Base-by-base conservation (phyloP, 53 echinoderm and acorn worm species). In the Echinometra lucunter region DNA sequence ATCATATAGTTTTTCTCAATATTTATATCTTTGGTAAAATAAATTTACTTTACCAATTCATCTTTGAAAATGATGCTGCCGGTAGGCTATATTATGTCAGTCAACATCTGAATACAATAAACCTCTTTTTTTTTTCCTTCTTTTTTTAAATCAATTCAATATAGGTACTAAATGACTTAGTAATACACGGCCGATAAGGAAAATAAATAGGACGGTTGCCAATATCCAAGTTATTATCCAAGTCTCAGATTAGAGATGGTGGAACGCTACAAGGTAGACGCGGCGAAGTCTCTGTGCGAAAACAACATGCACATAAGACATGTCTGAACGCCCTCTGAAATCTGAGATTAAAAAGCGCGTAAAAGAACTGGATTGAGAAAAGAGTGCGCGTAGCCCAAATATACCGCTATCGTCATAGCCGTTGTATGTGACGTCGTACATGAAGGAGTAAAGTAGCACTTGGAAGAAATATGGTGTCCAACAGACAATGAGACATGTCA, bases 391-490 rank as follows among this genome's bases (percentile, higher is more conserved):
- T 99, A 99, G 35, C 99, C 99, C 15, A 99, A 95, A 91, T 98
- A 99, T 40, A 99, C 98, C 30, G 99, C 94, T 25, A 96, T 91
- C 30, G 96, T 97, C 95, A 99, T 95, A 18, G 94, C 89, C 17
- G 93, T 96, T 37, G 88, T 88, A 67, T 99, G 92, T 92, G 72
- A 95, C 91, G 60, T 95, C 91, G 5, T 96, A 95, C 87, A 95
- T 95, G 96, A 99, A 94, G 15, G 96, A 97, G 74, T 97, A 97
- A 28, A 98, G 91, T 37, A 99, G 91, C 66, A 99, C 96, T 66
- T 98, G 98, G 53, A 96, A 89, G 95, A 99, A 99, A 91, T 99
- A 99, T 19, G 99, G 99, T 16, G 98, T 96, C 99, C 99, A 99
- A 88, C 99, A 99, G 40, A 97, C 95, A 32, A 99, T 81, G 45